Evolutionary conservation across 1,140 invertebrate species (phyloP).

Genomic region (Hermetia illucens): DNA sequence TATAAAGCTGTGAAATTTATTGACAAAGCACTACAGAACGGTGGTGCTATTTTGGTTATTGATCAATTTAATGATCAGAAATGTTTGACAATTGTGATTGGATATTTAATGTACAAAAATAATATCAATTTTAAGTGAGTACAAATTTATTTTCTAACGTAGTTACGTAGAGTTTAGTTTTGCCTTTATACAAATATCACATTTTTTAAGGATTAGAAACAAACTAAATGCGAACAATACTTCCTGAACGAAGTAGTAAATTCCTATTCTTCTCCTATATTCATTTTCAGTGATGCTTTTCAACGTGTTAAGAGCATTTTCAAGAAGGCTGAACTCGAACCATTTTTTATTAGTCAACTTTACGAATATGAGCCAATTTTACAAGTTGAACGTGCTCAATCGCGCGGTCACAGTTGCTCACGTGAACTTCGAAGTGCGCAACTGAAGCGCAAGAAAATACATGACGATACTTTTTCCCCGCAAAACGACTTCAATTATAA

Average conservation of each 20-base stretch:
- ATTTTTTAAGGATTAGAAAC: too few species aligned
- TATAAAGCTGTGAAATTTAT: constrained; percentile 13
- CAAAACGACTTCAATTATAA: not conserved
- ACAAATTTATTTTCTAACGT: too few species aligned
- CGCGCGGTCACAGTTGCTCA: constrained; percentile 12
- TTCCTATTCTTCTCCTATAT: too few species aligned
- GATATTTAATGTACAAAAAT: constrained; percentile 14
- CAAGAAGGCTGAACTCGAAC: constrained; percentile 12
- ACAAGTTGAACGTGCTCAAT: constrained; percentile 11
- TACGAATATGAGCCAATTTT: constrained; percentile 15
- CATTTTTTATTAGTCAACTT: constrained; percentile 11
- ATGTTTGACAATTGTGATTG: constrained; percentile 11
- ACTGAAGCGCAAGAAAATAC: constrained; percentile 10
- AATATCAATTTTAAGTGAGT: constrained; percentile 13
- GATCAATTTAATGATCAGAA: constrained; percentile 12
- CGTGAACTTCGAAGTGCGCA: constrained; percentile 8
- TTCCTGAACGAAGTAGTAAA: too few species aligned
- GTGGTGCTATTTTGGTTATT: constrained; percentile 9
- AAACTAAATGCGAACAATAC: too few species aligned
- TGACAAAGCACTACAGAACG: constrained; percentile 8
- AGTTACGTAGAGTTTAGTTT: too few species aligned
- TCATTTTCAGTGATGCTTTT: constrained; percentile 12
- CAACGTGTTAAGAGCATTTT: constrained; percentile 10
- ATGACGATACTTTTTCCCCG: constrained; percentile 6
- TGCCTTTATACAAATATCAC: too few species aligned